Evolutionary conservation across 2,888 invertebrate species (phyloP), one percentile per base, ranked within the genome.

Genomic region (Spodoptera picta): DNA sequence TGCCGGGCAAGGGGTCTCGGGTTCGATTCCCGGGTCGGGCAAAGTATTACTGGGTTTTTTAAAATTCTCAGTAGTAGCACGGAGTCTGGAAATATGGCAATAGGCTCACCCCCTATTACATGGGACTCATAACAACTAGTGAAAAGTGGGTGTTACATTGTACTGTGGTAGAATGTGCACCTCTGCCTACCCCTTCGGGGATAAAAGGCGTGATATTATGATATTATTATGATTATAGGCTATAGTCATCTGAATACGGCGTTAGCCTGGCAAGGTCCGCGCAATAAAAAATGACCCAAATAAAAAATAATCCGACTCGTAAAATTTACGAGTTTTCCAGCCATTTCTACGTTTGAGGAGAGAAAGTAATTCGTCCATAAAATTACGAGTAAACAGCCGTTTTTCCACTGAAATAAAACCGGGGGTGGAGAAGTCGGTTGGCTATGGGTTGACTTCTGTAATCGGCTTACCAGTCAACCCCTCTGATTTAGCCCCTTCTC

Each of bases 381-480:
- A 93, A 93, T 93, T 92, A 93, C 91, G 86, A 89, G 90, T 92
- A 93, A 93, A 93, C 94, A 93, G 92, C 88, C 92, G 92, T 93
- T 93, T 93, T 92, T 92, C 90, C 87, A 87, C 83, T 89, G 90
- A 89, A 91, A 93, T 93, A 92, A 93, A 92, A 87, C 87, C 87
- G 80, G 90, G 60, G 70, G 71, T 63, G 83, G 82, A 81, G 65
- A 73, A 75, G 82, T 83, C 85, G 84, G 83, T 85, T 36, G 24
- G 68, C 55, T 71, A 62, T 55, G 73, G 87, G 88, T 90, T 92
- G 93, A 93, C 93, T 94, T 85, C 90, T 90, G 91, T 94, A 94
- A 94, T 92, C 94, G 91, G 94, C 92, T 94, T 94, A 93, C 79
- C 48, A 69, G 61, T 75, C 76, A 82, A 81, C 88, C 90, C 90